Evolutionary conservation across 2,797 vertebrate species (phyloP).

Genomic region (Hippoglossus hippoglossus): DNA sequence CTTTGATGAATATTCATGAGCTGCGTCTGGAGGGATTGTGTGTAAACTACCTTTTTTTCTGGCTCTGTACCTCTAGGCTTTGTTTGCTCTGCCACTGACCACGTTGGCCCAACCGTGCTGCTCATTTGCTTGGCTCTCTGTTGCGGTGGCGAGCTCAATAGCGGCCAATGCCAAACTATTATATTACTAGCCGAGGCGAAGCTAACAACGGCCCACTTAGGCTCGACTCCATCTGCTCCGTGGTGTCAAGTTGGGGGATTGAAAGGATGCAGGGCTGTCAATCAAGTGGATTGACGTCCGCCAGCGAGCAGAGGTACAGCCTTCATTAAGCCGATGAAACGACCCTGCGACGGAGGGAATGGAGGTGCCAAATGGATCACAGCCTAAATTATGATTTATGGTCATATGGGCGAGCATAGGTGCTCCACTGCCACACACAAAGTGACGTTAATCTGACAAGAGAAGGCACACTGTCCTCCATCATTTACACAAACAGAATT

Average conservation of each 20-base stretch:
- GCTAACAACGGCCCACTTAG: conserved; percentile 59
- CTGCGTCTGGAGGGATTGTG: conserved; percentile 70
- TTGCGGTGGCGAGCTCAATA: conserved; percentile 54
- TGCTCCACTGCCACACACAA: not conserved
- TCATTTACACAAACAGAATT: conserved; percentile 38
- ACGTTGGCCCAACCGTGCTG: conserved; percentile 67
- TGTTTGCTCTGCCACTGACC: conserved; percentile 69
- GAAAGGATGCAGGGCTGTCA: conserved; percentile 53
- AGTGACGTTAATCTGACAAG: conserved; percentile 20
- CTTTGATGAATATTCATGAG: conserved; percentile 84
- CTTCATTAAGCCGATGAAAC: conserved; percentile 57
- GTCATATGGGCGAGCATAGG: conserved; percentile 3
- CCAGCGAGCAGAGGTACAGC: conserved; percentile 35
- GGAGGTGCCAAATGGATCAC: conserved; percentile 29
- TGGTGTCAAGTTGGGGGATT: conserved; percentile 31
- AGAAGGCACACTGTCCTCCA: not conserved
- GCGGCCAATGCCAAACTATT: conserved; percentile 67
- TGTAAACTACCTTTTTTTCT: conserved; percentile 65
- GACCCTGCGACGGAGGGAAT: conserved; percentile 25
- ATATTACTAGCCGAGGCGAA: conserved; percentile 66
- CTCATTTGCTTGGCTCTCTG: conserved; percentile 71
- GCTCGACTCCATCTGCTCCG: conserved; percentile 59
- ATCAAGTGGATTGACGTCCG: conserved; percentile 59
- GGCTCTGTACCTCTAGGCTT: conserved; percentile 68
- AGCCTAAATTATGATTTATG: conserved; percentile 29